Percentiles rank a stretch among this genome's conserved stretches.
phyloP scores from a whole-genome alignment of 2,888 invertebrate genomes.

The Cantharis nigra region DNA sequence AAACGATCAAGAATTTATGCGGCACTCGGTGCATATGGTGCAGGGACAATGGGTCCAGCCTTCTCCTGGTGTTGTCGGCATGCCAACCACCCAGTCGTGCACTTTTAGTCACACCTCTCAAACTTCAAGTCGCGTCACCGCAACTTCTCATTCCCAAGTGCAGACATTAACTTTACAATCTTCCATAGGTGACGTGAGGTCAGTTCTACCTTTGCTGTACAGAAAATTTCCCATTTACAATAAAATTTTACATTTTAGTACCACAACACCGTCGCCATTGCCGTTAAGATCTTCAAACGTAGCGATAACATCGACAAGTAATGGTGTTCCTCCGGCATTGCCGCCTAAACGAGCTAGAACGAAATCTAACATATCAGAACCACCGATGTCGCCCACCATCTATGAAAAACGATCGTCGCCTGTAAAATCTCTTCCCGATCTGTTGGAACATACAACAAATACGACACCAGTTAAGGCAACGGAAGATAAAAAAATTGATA shows the following conservation, averaged over 20 bases:
- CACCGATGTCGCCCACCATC: constrained; percentile 42
- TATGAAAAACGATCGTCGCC: constrained; percentile 26
- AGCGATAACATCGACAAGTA: constrained; percentile 28
- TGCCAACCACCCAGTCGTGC: constrained; percentile 64
- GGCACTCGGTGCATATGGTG: constrained; percentile 80
- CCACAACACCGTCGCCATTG: constrained; percentile 36
- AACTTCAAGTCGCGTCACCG: constrained; percentile 41
- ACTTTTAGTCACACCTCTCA: constrained; percentile 57
- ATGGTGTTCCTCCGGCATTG: constrained; percentile 62
- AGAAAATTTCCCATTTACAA: not conserved
- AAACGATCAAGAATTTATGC: constrained; percentile 76
- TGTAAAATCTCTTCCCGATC: constrained; percentile 50
- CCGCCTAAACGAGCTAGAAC: constrained; percentile 64
- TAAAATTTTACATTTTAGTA: constrained; percentile 12
- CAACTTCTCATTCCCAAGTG: constrained; percentile 44
- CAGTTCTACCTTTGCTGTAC: constrained; percentile 3
- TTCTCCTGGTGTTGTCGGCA: constrained; percentile 40
- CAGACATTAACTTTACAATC: constrained; percentile 41
- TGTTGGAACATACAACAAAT: constrained; percentile 50
- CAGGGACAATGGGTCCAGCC: constrained; percentile 48
- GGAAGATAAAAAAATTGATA: constrained; percentile 35
- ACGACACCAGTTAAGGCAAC: constrained; percentile 26
- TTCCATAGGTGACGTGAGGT: constrained; percentile 32
- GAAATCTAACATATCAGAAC: constrained; percentile 58
- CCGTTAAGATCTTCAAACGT: constrained; percentile 37